A percentile compares a stretch with the other conserved stretches of the same genome.
Evolutionary conservation across 2,797 vertebrate genomes (phyloP).

Genomic region (Gephyroberyx darwinii): DNA sequence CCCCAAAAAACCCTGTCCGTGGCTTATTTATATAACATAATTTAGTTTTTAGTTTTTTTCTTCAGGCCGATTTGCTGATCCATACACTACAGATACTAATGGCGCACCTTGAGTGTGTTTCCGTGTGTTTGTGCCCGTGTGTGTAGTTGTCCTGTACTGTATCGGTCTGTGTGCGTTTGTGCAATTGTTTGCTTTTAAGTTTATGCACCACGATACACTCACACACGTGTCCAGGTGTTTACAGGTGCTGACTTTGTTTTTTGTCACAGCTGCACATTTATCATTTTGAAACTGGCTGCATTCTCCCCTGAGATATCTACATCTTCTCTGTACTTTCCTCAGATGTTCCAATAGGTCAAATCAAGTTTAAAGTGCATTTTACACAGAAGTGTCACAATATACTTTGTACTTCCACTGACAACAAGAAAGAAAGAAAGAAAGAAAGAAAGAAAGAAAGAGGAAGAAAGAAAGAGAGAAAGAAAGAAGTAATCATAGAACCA

Average conservation of each 20-base stretch:
- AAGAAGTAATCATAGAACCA: too few species aligned
- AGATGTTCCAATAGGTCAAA: not conserved
- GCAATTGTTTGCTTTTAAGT: slow-evolving; percentile 14
- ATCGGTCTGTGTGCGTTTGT: not conserved
- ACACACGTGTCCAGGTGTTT: not conserved
- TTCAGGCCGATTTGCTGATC: too few species aligned
- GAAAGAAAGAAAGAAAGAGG: too few species aligned
- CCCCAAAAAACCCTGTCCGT: too few species aligned
- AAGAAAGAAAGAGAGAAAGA: too few species aligned
- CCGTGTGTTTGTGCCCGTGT: not conserved
- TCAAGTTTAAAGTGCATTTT: not conserved
- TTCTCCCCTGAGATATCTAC: not conserved
- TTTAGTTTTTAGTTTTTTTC: too few species aligned
- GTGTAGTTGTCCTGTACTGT: too few species aligned
- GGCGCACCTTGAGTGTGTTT: not conserved
- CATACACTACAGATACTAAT: too few species aligned
- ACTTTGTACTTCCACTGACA: not conserved
- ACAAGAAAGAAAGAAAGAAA: too few species aligned
- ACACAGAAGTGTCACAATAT: not conserved
- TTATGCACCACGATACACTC: not conserved
- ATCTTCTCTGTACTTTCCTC: slow-evolving; percentile 4
- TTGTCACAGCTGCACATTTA: not conserved
- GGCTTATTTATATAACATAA: too few species aligned
- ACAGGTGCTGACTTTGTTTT: not conserved
- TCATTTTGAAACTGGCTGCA: not conserved